Conservation (phyloP, 2,888 invertebrate genomes). For the Caenorhabditis drosophilae region DNA sequence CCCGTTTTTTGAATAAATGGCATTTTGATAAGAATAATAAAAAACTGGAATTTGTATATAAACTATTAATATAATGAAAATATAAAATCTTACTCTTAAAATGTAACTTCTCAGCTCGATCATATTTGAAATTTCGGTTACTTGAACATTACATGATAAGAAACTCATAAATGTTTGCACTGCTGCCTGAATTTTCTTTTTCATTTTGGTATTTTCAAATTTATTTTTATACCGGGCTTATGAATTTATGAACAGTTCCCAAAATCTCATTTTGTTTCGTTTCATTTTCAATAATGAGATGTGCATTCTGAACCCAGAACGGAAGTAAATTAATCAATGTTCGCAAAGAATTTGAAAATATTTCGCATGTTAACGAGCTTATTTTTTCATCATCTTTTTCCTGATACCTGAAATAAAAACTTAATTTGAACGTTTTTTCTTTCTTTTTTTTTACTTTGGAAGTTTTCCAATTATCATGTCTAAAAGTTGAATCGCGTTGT, state of each 20-base stretch:
- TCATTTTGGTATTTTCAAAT: neutral
- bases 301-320: slow-evolving; percentile 13
- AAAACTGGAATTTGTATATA: slow-evolving; percentile 5
- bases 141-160: slow-evolving; percentile 8
- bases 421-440: neutral
- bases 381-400: slow-evolving; percentile 6
- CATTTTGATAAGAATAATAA: slow-evolving; percentile 8
- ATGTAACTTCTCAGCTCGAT: slow-evolving; percentile 26
- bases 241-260: slow-evolving; percentile 6
- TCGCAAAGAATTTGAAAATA: slow-evolving; percentile 20
- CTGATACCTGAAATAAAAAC: neutral
- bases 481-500: slow-evolving; percentile 9
- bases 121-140: slow-evolving; percentile 3
- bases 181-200: neutral
- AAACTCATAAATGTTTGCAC: slow-evolving; percentile 9
- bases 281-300: neutral
- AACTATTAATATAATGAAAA: neutral
- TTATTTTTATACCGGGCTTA: slow-evolving; percentile 6
- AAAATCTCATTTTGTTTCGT: slow-evolving; percentile 4
- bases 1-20: slow-evolving; percentile 11
- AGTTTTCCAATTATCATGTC: slow-evolving; percentile 3
- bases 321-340: slow-evolving; percentile 28
- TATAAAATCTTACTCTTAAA: slow-evolving; percentile 2
- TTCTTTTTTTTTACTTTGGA: slow-evolving; percentile 5
- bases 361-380: slow-evolving; percentile 5